Evolutionary conservation across 2,113 vertebrate genomes (phyloP).

Genomic region (Pterophyllum scalare): DNA sequence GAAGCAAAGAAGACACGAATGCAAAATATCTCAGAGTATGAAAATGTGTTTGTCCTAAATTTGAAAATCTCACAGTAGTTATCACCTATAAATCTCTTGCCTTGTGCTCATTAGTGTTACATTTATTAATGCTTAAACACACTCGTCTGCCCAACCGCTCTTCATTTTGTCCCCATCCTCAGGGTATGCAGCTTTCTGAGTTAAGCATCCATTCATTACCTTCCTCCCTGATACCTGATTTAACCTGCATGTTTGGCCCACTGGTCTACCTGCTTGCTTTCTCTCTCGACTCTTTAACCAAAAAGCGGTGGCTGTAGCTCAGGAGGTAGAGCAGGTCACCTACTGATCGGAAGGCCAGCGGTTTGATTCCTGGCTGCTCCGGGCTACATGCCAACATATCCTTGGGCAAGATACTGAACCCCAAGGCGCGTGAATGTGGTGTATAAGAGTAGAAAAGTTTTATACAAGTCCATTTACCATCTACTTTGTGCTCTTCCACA

Average conservation of each 20-base stretch:
- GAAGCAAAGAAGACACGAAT: background rate
- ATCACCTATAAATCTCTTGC: slow-evolving; percentile 2
- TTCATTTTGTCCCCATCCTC: slow-evolving; percentile 10
- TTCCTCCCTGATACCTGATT: background rate
- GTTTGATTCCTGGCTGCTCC: too few relatives aligned
- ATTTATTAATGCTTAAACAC: slow-evolving; percentile 5
- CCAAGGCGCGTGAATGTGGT: too few relatives aligned
- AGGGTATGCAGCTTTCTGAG: slow-evolving; percentile 11
- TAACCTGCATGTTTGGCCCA: slow-evolving; percentile 17
- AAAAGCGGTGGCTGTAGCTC: too few relatives aligned
- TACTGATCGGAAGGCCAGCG: too few relatives aligned
- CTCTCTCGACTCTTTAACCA: background rate
- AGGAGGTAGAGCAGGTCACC: too few relatives aligned
- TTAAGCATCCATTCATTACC: background rate
- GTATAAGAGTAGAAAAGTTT: too few relatives aligned
- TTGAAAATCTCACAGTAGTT: background rate
- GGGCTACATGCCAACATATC: too few relatives aligned
- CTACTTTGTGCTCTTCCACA: too few relatives aligned
- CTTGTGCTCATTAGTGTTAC: background rate
- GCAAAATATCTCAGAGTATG: background rate
- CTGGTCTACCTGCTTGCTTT: too few relatives aligned
- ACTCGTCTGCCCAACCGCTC: slow-evolving; percentile 15
- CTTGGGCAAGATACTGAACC: too few relatives aligned
- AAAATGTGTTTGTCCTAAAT: background rate
- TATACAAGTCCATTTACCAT: too few relatives aligned